Conservation (phyloP, 2,888 invertebrate species). For the Ectemnius cavifrons region DNA sequence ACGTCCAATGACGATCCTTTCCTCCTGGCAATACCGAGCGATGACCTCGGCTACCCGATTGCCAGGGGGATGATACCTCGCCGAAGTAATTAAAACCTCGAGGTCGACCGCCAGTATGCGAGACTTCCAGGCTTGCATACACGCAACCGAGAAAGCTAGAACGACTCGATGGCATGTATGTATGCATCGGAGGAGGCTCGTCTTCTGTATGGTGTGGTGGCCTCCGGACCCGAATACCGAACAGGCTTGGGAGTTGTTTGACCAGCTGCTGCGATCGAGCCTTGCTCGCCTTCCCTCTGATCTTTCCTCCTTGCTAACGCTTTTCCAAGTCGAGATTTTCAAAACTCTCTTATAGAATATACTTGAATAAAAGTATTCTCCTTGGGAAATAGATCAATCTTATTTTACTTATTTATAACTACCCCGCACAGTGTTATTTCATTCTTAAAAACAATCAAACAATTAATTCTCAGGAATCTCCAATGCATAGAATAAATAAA, state of each 20-base stretch:
- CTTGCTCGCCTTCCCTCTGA: constrained; percentile 18
- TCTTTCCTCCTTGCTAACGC: constrained; percentile 32
- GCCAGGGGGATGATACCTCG: constrained; percentile 42
- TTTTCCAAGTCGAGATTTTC: constrained; percentile 38
- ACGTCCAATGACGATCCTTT: neutral
- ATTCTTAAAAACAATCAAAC: too few relatives aligned
- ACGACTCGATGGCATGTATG: too few relatives aligned
- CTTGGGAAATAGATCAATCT: too few relatives aligned
- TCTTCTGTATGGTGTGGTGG: constrained; percentile 10
- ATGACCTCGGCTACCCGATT: constrained; percentile 25
- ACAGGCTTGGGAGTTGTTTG: constrained; percentile 70
- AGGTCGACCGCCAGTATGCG: constrained; percentile 40
- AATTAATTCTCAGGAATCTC: too few relatives aligned
- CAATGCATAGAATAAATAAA: too few relatives aligned
- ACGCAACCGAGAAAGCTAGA: neutral
- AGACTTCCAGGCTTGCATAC: neutral
- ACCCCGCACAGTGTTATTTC: too few relatives aligned
- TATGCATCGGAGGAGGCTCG: constrained; percentile 14
- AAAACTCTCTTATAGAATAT: neutral
- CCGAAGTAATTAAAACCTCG: constrained; percentile 53
- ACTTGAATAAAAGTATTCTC: neutral
- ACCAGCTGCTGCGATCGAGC: constrained; percentile 63
- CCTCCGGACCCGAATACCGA: constrained; percentile 57
- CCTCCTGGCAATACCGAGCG: constrained; percentile 17
- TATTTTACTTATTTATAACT: too few relatives aligned